These are phyloP conservation scores for Lateolabrax maculatus DNA, from an alignment of 2,797 vertebrate species.

Conservation along the genomic window DNA sequence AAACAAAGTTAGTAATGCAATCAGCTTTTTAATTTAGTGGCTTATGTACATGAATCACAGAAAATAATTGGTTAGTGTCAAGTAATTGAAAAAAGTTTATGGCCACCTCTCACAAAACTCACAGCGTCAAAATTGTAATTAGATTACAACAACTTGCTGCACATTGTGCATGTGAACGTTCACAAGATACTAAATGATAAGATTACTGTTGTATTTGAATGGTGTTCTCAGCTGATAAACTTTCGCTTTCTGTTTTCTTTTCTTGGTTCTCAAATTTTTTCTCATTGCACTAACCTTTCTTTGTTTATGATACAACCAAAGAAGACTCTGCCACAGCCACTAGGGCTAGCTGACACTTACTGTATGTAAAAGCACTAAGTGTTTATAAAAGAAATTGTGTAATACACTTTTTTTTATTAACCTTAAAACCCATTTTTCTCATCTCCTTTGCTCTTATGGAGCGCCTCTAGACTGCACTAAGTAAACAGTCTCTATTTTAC, in stretches of 20 bases:
- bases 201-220: background rate
- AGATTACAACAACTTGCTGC: background rate
- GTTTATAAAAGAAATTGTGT: too few species aligned
- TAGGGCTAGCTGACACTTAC: background rate
- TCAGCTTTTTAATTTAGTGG: background rate
- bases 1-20: background rate
- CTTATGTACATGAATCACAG: background rate
- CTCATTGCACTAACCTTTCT: background rate
- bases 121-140: background rate
- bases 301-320: slow-evolving; percentile 1
- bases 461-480: background rate
- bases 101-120: background rate
- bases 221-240: background rate
- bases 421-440: background rate
- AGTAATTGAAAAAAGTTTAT: background rate
- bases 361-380: background rate
- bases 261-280: slow-evolving; percentile 15
- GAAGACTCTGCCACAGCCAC: background rate
- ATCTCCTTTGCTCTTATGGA: background rate
- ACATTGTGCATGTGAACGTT: background rate
- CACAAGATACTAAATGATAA: background rate
- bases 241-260: background rate
- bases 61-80: too few species aligned
- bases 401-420: too few species aligned
- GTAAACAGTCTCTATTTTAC: background rate